phyloP scores from a whole-genome alignment of 2,888 invertebrate genomes.

The Homarus gammarus region DNA sequence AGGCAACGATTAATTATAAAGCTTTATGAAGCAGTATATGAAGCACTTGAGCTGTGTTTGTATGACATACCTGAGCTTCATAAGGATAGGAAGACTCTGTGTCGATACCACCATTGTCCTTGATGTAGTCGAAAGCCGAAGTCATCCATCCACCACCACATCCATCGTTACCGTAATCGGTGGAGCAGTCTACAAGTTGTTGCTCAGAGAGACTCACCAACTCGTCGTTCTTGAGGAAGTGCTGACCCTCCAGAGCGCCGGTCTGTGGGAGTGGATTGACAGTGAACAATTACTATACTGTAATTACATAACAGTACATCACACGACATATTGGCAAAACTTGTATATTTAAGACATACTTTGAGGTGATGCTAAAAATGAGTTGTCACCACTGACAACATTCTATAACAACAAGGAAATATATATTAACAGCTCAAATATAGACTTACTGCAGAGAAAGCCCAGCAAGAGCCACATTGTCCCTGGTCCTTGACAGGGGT shows the following conservation, averaged over 20 bases:
- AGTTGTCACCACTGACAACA: no score
- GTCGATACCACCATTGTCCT: constrained; percentile 91
- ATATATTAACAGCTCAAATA: no score
- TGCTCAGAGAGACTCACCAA: constrained; percentile 94
- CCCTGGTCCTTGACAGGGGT: constrained; percentile 79
- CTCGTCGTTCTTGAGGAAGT: constrained; percentile 87
- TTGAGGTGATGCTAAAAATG: no score
- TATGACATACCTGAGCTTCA: constrained; percentile 82
- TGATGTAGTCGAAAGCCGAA: constrained; percentile 91
- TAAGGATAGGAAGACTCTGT: constrained; percentile 94
- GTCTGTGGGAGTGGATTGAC: no score
- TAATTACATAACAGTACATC: no score
- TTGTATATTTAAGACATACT: no score
- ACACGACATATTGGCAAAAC: no score
- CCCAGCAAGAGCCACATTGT: constrained; percentile 82
- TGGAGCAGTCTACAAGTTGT: constrained; percentile 94
- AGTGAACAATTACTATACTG: no score
- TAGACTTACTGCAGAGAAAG: constrained; percentile 80
- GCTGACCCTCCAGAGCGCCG: constrained; percentile 92
- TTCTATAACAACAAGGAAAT: no score
- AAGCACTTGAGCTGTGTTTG: background rate
- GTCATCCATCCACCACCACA: constrained; percentile 93
- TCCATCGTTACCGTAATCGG: constrained; percentile 91
- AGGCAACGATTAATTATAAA: no score
- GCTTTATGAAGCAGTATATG: no score